Evolutionary conservation across 2,797 vertebrate species (phyloP), one percentile per base, ranked within the genome.

Genomic region (Babyrousa celebensis): DNA sequence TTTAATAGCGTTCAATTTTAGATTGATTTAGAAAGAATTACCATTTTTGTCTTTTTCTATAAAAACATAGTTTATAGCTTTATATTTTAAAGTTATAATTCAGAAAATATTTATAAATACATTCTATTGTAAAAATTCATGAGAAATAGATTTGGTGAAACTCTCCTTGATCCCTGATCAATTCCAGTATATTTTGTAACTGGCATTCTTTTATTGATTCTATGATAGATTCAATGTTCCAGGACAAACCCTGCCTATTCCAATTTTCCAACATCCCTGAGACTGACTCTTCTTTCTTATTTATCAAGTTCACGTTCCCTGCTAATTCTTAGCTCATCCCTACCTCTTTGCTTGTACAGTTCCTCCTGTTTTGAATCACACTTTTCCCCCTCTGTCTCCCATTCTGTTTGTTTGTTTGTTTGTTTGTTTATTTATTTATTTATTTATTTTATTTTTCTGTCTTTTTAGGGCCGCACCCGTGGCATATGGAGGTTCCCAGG

Each of bases 21-120:
- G 75, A 36, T 63, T 32, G 36, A 65, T 83, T 91, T 78, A 87
- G 70, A 71, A 87, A 87, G 52, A 68, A 84, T 16, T 67, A 48
- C 67, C 10, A 62, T 80, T 79, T 75, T 89, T 12, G 12, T 80
- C 29, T 72, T 92, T 94, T 58, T 58, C 25, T 82, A 3, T 5
- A 54, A 58, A 94, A 85, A 71, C 20, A 2, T 20, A 94, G 23
- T 82, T 82, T 96, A 85, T 96, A 85, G 20, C 7, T 88, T 75
- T 82, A 54, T 67, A 78, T 88, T 78, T 72, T 96, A 27, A 88
- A 72, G 29, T 77, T 21, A 63, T 63, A n/a, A n/a, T 67, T 90
- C 80, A 48, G 32, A 91, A 82, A 85, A 70, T 71, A 89, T 86
- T 95, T 89, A 71, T 27, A 14, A 86, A 71, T 92, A 4, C 20